Conservation (phyloP, 2,888 invertebrate genomes). For the Incurvaria masculella region DNA sequence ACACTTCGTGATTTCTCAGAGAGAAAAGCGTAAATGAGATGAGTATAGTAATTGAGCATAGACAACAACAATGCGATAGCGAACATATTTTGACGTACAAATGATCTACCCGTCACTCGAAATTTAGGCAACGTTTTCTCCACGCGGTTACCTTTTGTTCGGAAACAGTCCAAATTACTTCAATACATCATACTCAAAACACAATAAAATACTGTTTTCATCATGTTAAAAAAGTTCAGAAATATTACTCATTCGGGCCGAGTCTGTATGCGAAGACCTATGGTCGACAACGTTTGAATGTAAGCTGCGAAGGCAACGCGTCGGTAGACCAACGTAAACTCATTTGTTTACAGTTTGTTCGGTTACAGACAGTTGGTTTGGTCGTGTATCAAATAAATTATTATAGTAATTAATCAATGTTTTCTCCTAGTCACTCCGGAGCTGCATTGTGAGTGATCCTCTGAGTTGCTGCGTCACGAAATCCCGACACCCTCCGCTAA, state of each 20-base stretch:
- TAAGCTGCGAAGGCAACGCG: background rate
- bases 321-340: background rate
- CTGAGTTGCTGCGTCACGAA: background rate
- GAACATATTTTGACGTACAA: background rate
- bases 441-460: slow-evolving; percentile 51
- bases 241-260: slow-evolving; percentile 18
- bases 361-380: background rate
- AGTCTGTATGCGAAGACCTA: slow-evolving; percentile 23
- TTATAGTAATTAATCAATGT: slow-evolving; percentile 58
- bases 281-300: slow-evolving; percentile 28
- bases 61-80: too few species aligned
- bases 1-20: too few species aligned
- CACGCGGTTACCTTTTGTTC: slow-evolving; percentile 40
- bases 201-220: slow-evolving; percentile 49
- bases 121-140: background rate
- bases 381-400: slow-evolving; percentile 52
- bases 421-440: slow-evolving; percentile 53
- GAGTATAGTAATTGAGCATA: too few species aligned
- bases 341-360: background rate
- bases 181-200: slow-evolving; percentile 46
- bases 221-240: slow-evolving; percentile 36
- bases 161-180: slow-evolving; percentile 46
- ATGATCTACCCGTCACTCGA: background rate
- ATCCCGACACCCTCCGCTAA: background rate
- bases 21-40: too few species aligned